A percentile compares a stretch with the other conserved stretches of the same genome.
phyloP scores from a whole-genome alignment of 2,797 vertebrate genomes.

The Myripristis murdjan region DNA sequence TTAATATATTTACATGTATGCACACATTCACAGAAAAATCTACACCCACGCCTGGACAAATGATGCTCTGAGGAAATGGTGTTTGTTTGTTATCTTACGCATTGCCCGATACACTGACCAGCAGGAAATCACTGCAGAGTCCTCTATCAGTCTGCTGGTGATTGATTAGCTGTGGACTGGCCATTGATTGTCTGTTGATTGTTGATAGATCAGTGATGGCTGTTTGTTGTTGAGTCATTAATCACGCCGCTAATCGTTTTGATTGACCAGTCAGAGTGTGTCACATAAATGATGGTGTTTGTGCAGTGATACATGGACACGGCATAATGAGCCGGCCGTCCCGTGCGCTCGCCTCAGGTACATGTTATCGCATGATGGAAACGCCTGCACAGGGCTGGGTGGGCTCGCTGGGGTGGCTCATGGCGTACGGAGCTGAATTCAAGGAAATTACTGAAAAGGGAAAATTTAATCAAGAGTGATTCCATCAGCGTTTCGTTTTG shows the following conservation, averaged over 20 bases:
- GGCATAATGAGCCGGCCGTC: constrained; percentile 43
- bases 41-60: constrained; percentile 7
- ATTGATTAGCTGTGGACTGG: constrained; percentile 38
- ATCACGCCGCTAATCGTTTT: constrained; percentile 47
- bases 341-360: not conserved
- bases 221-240: constrained; percentile 53
- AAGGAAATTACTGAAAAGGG: constrained; percentile 23
- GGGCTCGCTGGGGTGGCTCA: not conserved
- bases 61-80: not conserved
- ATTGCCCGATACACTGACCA: not conserved
- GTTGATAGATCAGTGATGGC: constrained; percentile 57
- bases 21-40: too few species aligned
- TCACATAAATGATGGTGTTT: constrained; percentile 53
- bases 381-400: not conserved
- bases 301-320: constrained; percentile 49
- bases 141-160: not conserved
- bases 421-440: constrained; percentile 6
- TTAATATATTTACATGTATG: not conserved
- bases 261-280: constrained; percentile 41
- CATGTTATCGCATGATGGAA: constrained; percentile 37
- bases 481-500: constrained; percentile 23
- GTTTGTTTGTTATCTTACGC: not conserved
- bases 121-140: not conserved
- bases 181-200: constrained; percentile 57
- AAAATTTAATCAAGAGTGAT: not conserved